phyloP scores from a whole-genome alignment of 2,797 vertebrate genomes.

The Sus cebifrons region DNA sequence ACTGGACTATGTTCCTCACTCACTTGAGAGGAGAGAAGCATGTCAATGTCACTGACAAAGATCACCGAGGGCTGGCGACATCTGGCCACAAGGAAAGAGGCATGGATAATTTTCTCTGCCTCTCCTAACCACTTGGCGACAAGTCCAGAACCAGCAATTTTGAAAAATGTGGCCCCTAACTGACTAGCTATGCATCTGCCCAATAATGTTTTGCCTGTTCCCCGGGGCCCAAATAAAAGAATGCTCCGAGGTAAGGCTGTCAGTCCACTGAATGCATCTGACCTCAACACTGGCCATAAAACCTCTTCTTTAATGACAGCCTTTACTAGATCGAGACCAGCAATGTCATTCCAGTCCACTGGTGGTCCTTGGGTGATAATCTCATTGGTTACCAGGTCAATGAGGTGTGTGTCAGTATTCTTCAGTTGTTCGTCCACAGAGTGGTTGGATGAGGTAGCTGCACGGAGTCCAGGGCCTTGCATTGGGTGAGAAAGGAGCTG shows the following conservation, averaged over 20 bases:
- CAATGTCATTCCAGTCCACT: slow-evolving; percentile 99
- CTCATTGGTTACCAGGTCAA: slow-evolving; percentile 98
- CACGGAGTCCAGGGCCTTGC: slow-evolving; percentile 94
- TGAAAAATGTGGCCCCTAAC: slow-evolving; percentile 97
- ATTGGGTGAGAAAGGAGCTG: slow-evolving; percentile 96
- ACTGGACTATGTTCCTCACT: slow-evolving; percentile 96
- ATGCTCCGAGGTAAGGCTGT: slow-evolving; percentile 97
- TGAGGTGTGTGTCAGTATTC: slow-evolving; percentile 97
- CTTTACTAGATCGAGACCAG: slow-evolving; percentile 98
- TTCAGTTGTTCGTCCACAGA: slow-evolving; percentile 98
- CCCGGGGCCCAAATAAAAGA: slow-evolving; percentile 99
- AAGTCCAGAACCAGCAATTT: slow-evolving; percentile 96
- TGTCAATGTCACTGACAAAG: slow-evolving; percentile 98
- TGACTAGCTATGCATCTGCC: slow-evolving; percentile 98
- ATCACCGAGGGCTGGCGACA: slow-evolving; percentile 98
- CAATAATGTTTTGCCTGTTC: slow-evolving; percentile 98
- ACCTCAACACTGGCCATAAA: slow-evolving; percentile 98
- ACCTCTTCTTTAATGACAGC: slow-evolving; percentile 99
- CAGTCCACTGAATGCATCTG: slow-evolving; percentile 98
- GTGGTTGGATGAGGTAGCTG: slow-evolving; percentile 97
- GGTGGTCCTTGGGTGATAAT: slow-evolving; percentile 97
- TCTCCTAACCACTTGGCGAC: slow-evolving; percentile 98
- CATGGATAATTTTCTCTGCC: slow-evolving; percentile 98
- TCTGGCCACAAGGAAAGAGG: slow-evolving; percentile 97
- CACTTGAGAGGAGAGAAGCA: slow-evolving; percentile 96